Conservation (phyloP, 2,113 vertebrate species). For the Formicarius rufipectus region DNA sequence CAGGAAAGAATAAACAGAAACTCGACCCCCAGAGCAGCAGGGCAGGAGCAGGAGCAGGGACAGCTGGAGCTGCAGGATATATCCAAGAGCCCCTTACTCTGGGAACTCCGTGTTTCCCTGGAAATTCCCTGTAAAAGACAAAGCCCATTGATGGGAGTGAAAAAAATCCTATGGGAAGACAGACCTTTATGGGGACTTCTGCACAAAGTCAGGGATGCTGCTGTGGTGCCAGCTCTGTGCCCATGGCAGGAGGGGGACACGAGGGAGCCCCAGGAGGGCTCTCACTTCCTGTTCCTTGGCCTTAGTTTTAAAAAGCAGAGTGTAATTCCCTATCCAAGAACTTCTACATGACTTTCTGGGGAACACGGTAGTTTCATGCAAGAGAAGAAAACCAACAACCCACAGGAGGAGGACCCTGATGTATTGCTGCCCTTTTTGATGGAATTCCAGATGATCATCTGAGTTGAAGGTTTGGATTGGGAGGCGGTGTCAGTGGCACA, state of each 20-base stretch:
- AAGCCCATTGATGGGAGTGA: not conserved
- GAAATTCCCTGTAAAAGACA: not conserved
- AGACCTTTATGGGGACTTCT: not conserved
- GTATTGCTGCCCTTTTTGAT: not conserved
- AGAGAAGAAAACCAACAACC: not conserved
- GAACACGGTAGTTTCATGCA: rapidly evolving
- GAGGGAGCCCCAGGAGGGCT: not conserved
- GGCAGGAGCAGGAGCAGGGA: not conserved
- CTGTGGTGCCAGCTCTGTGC: not conserved
- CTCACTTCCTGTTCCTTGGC: not conserved
- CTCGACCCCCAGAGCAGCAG: not conserved
- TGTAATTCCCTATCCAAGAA: not conserved
- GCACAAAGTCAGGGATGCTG: not conserved
- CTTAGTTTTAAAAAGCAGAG: not conserved
- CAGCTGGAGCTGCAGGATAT: not conserved
- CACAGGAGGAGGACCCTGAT: not conserved
- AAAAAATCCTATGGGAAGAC: not conserved
- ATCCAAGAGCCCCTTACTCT: not conserved
- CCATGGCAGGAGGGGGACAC: not conserved
- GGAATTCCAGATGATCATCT: not conserved
- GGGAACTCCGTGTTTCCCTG: not conserved
- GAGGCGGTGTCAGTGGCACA: not conserved
- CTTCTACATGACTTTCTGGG: not conserved
- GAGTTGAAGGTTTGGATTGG: not conserved
- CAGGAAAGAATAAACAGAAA: not conserved